Conservation (phyloP, 2,888 invertebrate species). For the Masnerella sp. region DNA sequence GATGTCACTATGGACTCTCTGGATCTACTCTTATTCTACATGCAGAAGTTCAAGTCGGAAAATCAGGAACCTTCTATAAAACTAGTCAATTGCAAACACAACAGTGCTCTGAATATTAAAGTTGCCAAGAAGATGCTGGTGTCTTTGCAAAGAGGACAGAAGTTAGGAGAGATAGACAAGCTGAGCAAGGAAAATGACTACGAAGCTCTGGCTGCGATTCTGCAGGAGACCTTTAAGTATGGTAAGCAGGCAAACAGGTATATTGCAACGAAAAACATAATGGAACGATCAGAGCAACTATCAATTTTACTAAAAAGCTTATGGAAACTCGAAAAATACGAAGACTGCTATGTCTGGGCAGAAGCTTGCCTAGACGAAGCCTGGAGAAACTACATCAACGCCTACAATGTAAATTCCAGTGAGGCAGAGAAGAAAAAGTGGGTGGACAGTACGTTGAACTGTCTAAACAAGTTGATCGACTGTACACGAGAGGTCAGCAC, state of each 20-base stretch:
- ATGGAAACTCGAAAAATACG: constrained; percentile 81
- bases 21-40: constrained; percentile 72
- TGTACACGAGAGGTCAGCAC: constrained; percentile 80
- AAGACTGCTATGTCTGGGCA: constrained; percentile 87
- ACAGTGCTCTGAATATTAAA: constrained; percentile 78
- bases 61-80: constrained; percentile 72
- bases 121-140: constrained; percentile 78
- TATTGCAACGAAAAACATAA: constrained; percentile 65
- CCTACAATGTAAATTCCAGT: constrained; percentile 42
- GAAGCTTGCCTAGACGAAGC: constrained; percentile 87
- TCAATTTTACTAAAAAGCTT: constrained; percentile 83
- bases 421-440: constrained; percentile 73
- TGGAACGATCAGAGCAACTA: constrained; percentile 79
- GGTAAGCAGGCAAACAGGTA: constrained; percentile 71
- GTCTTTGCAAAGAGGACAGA: constrained; percentile 79
- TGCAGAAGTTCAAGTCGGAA: constrained; percentile 69
- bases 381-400: constrained; percentile 81
- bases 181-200: constrained; percentile 83
- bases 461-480: constrained; percentile 78
- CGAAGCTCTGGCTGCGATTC: constrained; percentile 82
- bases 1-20: constrained; percentile 79
- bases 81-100: constrained; percentile 80
- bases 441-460: constrained; percentile 78
- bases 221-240: constrained; percentile 84
- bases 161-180: constrained; percentile 82